Evolutionary conservation across 1,140 invertebrate genomes (phyloP).

Genomic region (Diorhabda elongata): DNA sequence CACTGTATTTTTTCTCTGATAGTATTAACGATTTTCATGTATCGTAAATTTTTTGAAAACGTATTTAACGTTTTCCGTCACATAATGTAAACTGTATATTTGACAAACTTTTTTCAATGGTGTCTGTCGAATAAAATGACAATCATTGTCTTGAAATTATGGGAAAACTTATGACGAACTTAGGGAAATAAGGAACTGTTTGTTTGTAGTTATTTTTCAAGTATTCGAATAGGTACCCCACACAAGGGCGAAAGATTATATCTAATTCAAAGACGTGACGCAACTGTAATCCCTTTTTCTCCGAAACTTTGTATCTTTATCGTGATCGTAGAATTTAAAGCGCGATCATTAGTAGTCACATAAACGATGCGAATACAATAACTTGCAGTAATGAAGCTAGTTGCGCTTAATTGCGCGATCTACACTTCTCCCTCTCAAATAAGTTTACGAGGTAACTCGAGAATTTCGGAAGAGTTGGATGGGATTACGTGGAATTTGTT

Average conservation of each 20-base stretch:
- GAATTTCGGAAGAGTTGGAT: conserved; percentile 7
- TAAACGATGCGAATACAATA: conserved; percentile 16
- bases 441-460: conserved; percentile 5
- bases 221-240: background rate
- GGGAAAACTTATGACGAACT: no score
- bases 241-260: conserved; percentile 10
- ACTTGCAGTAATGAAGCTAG: conserved; percentile 16
- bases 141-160: no score
- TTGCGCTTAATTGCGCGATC: conserved; percentile 17
- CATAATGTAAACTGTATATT: no score
- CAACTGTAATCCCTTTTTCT: background rate
- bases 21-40: no score
- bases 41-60: no score
- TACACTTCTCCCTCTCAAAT: background rate
- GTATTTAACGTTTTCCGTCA: no score
- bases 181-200: no score
- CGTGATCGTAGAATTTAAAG: conserved; percentile 4
- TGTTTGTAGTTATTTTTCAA: no score
- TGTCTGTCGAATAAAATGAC: no score
- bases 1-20: no score
- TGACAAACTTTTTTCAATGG: no score
- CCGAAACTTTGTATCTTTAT: conserved; percentile 13
- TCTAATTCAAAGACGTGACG: background rate
- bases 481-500: background rate
- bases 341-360: conserved; percentile 16